Evolutionary conservation across 2,797 vertebrate species (phyloP).

Genomic region (Cyprinodon diabolis): DNA sequence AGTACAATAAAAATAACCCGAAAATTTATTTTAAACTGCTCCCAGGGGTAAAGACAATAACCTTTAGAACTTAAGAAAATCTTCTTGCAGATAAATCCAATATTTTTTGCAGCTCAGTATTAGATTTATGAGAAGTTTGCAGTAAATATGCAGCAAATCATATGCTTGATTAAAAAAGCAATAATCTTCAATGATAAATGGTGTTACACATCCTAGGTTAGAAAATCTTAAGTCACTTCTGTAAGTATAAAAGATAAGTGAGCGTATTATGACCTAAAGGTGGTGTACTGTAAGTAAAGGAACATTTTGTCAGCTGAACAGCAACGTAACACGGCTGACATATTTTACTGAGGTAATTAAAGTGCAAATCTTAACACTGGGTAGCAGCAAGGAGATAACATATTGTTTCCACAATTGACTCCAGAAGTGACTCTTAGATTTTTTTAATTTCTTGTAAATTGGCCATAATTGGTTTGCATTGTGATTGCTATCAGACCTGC

Average conservation of each 20-base stretch:
- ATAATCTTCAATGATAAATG: background rate
- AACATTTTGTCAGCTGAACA: slow-evolving; percentile 3
- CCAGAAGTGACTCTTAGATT: slow-evolving; percentile 11
- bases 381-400: background rate
- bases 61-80: too few species aligned
- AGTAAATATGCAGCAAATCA: background rate
- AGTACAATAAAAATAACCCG: too few species aligned
- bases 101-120: background rate
- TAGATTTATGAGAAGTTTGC: background rate
- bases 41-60: background rate
- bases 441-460: slow-evolving; percentile 32
- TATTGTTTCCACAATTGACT: slow-evolving; percentile 6
- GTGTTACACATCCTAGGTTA: background rate
- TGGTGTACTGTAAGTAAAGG: slow-evolving; percentile 1
- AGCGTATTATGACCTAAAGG: background rate
- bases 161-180: background rate
- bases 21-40: too few species aligned
- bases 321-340: background rate
- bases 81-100: background rate
- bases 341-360: slow-evolving; percentile 8
- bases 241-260: background rate
- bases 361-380: background rate
- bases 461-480: slow-evolving; percentile 36
- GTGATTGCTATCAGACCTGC: slow-evolving; percentile 33
- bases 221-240: background rate